Evolutionary conservation across 2,797 vertebrate species (phyloP), one percentile per base, ranked within the genome.

Genomic region (Siniperca scherzeri): DNA sequence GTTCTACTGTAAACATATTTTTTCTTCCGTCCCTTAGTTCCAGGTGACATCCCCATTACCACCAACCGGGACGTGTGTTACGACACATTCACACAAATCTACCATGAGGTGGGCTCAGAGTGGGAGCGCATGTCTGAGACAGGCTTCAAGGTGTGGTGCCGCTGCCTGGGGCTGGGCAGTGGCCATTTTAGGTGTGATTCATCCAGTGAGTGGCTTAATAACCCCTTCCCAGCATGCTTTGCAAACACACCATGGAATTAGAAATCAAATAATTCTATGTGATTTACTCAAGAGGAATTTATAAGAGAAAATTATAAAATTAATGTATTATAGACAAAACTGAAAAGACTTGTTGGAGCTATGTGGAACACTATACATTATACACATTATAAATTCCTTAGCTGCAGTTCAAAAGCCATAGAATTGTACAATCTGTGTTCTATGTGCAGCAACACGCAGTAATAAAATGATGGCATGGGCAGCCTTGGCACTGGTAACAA

Each of bases 131-230:
- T 99, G 92, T 99, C 99, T 17, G 98, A 99, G 79, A 97, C 97
- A 0, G 99, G 99, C 91, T 99, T 99, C 95, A 99, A 99, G 73
- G 97, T 99, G 82, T 99, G 97, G 92, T 99, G 99, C 95, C 97
- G 94, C 91, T 99, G 99, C 91, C 93, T 99, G 33, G 98, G 99
- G 80, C 97, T 98, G 84, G 97, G 97, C 95, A 99, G 97, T 22
- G 98, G 99, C 22, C 98, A 99, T 84, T 99, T 99, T 96, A 96
- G 96, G 93, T 99, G 99, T 71, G 98, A 99, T 93, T 99, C 99
- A 88, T 99, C 98, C 95, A 99, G 99, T 99, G 97, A 99, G 99
- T 99, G 96, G 95, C 91, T 96, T 89, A 91, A 68, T 87, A 94
- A 94, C 90, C 92, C 89, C 79, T 68, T 90, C 55, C 78, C 85